Base-by-base conservation (phyloP, 2,113 vertebrate species). In the Cynocephalus volans region DNA sequence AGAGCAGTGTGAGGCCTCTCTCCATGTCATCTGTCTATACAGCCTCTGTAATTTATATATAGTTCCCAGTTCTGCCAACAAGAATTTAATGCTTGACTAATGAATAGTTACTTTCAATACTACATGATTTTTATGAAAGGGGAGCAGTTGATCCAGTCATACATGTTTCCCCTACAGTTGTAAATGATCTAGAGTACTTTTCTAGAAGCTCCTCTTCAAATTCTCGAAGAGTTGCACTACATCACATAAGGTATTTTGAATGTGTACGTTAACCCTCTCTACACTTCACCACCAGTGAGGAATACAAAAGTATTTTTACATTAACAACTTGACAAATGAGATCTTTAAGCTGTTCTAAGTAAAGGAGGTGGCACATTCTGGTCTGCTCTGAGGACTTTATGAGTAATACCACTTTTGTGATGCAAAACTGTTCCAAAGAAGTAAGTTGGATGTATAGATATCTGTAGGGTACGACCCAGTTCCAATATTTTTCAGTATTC, bases 161-260 rank as follows among this genome's bases (percentile, higher is more conserved):
- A 64, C 81, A 23, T 3, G 1, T 88, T 90, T 93, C 48, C 41
- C 86, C 33, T 54, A 79, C 28, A 67, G 6, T n/a, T 83, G 24
- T 56, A n/a, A 82, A 80, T 58, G 52, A 90, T 28, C 26, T 33
- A 67, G 70, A 84, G n/a, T 64, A 87, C 15, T 21, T 69, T 60
- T 77, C 50, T 81, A 92, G 54, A 96, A 87, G 50, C 50, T 82
- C 31, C 18, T 69, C 36, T 92, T 88, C 69, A 92, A 93, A 70
- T 67, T 24, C n/a, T 33, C 81, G 36, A 95, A 73, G 75, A 75
- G 48, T 83, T 67, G 24, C 5, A 77, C 24, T 23, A 21, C n/a
- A n/a, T 79, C 41, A 69, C 56, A 56, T 60, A 92, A 80, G 2
- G 45, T 75, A 24, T 93, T 82, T 81, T 41, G 94, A 83, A 90